phyloP scores from a whole-genome alignment of 2,113 vertebrate genomes.

The Anas platyrhynchos region DNA sequence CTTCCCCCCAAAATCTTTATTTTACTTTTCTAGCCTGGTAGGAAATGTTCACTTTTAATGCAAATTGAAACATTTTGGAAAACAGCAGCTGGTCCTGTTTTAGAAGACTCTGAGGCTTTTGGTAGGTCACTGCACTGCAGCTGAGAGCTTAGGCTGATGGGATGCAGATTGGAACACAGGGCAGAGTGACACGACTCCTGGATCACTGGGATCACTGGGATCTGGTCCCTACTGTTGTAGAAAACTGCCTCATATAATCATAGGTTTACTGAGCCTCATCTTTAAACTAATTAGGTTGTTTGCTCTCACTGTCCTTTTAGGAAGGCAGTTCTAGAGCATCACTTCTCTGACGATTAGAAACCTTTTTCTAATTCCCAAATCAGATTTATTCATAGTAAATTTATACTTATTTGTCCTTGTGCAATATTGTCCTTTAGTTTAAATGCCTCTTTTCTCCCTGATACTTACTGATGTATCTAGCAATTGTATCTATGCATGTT shows the following conservation, averaged over 20 bases:
- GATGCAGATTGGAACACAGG: background rate
- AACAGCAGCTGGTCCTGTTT: background rate
- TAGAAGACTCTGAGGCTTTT: background rate
- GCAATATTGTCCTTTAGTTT: constrained; percentile 49
- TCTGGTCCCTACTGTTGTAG: background rate
- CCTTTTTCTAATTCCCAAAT: constrained; percentile 63
- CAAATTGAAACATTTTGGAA: background rate
- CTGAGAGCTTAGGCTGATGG: background rate
- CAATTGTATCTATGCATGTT: background rate
- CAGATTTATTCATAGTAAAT: constrained; percentile 67
- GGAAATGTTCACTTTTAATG: background rate
- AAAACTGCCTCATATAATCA: background rate
- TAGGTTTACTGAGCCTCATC: constrained; percentile 46
- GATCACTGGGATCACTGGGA: background rate
- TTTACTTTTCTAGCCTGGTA: background rate
- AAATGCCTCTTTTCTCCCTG: constrained; percentile 20
- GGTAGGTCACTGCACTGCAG: background rate
- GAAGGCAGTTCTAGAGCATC: constrained; percentile 54
- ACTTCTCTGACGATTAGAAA: constrained; percentile 56
- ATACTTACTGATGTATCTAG: constrained; percentile 6
- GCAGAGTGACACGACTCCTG: background rate
- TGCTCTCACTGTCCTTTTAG: constrained; percentile 43
- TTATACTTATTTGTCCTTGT: constrained; percentile 67
- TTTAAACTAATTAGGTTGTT: constrained; percentile 64
- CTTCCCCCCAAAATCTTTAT: rapidly evolving